Base-by-base conservation (phyloP, 2,113 vertebrate species). In the Natator depressus region DNA sequence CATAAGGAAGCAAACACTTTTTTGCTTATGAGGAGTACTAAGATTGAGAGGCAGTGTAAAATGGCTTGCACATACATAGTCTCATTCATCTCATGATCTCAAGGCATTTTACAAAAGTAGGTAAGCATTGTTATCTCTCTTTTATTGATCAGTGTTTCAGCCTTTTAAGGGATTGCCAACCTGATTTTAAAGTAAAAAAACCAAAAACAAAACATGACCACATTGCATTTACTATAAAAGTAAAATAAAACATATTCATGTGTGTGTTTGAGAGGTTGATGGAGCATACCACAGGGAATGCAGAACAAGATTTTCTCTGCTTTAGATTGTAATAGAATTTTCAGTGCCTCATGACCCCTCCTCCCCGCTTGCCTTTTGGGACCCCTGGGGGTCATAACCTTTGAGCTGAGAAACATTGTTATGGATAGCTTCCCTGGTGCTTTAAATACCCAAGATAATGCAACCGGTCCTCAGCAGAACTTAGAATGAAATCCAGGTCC, bases 41-140 rank as follows among this genome's bases (percentile, higher is more conserved):
- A 78, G 42, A 47, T 6, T 17, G 50, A 20, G 38, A 72, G 72
- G 49, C 47, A 10, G 29, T 38, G n/a, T 38, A 17, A 76, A 51
- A 46, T 19, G 7, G 78, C 13, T 82, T 46, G 25, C 20, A 69
- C 24, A 65, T 65, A 1, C 8, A 1, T 1, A 16, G n/a, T 76
- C 47, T 79, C 29, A 29, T 6, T 46, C 54, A 49, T 72, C 35
- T 81, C n/a, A 6, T 80, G 24, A 78, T 50, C 4, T 29, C 3
- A 10, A n/a, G 59, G 35, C 1, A 0, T 65, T 85, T 76, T 13
- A 13, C 9, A 11, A 38, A 1, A 2, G 47, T 10, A 10, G 46
- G 46, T 80, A 72, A 80, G 42, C 3, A 2, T n/a, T 50, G 1
- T 17, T 72, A 22, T 22, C n/a, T 7, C n/a, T 72, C 11, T n/a